Conservation (phyloP, 2,113 vertebrate genomes). For the Procavia capensis region DNA sequence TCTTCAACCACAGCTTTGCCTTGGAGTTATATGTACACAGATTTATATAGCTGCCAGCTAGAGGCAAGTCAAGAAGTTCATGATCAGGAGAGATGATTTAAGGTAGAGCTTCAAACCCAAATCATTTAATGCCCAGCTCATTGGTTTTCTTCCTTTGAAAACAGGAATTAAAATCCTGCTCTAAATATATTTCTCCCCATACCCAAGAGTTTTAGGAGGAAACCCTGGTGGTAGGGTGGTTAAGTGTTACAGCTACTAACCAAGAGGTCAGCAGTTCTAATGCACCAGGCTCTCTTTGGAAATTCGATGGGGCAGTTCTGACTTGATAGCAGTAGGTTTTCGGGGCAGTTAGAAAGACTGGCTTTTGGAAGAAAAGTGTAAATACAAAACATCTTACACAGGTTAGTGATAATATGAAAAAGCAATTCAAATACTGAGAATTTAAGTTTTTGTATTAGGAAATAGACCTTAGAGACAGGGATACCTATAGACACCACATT, state of each 20-base stretch:
- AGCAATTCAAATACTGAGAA: conserved; percentile 6
- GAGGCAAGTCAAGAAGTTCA: background rate
- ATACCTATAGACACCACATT: background rate
- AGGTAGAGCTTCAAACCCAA: background rate
- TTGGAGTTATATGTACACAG: too few relatives aligned
- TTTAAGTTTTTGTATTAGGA: background rate
- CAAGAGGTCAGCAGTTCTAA: too few relatives aligned
- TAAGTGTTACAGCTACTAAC: too few relatives aligned
- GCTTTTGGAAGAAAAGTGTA: background rate
- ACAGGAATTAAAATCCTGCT: background rate
- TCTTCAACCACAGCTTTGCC: too few relatives aligned
- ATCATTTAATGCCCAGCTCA: background rate
- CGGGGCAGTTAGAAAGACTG: background rate
- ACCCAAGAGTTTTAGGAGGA: background rate
- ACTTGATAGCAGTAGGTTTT: too few relatives aligned
- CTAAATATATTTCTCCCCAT: background rate
- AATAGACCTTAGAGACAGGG: background rate
- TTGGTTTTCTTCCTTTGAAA: background rate
- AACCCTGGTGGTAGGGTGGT: too few relatives aligned
- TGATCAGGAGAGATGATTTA: background rate
- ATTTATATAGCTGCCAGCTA: background rate
- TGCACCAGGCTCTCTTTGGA: too few relatives aligned
- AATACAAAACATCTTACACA: background rate
- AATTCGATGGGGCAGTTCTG: too few relatives aligned
- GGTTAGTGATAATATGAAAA: background rate